phyloP scores from a whole-genome alignment of 2,888 invertebrate genomes.

The Arge pagana region DNA sequence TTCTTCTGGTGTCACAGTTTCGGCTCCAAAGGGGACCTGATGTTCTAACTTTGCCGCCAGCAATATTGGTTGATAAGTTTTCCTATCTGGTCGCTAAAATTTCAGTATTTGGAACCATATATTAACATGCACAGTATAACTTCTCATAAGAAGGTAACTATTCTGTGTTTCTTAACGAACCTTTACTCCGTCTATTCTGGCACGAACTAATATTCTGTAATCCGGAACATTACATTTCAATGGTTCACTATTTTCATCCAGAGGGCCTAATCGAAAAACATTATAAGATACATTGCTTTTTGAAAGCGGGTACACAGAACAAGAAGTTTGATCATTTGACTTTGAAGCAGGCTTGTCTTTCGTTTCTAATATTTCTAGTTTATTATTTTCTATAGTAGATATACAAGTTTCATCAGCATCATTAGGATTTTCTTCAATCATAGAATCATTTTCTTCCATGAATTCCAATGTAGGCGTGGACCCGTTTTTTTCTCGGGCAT shows the following conservation, averaged over 20 bases:
- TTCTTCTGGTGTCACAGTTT: constrained; percentile 43
- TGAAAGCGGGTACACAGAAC: too few relatives aligned
- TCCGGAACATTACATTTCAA: constrained; percentile 35
- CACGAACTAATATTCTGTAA: constrained; percentile 42
- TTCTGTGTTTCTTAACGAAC: constrained; percentile 28
- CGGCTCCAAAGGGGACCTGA: constrained; percentile 41
- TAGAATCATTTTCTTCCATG: background rate
- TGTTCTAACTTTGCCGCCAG: constrained; percentile 44
- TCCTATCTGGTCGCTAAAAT: constrained; percentile 31
- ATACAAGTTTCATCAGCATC: background rate
- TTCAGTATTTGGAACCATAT: background rate
- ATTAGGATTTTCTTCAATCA: constrained; percentile 4
- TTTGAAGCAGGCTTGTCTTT: too few relatives aligned
- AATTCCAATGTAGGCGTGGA: too few relatives aligned
- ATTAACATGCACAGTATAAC: background rate
- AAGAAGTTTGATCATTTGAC: too few relatives aligned
- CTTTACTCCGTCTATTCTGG: constrained; percentile 40
- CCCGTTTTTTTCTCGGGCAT: background rate
- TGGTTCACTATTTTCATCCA: constrained; percentile 33
- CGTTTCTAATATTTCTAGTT: too few relatives aligned
- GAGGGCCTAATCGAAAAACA: constrained; percentile 36
- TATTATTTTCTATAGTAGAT: too few relatives aligned
- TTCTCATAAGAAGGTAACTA: background rate
- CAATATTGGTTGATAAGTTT: constrained; percentile 29
- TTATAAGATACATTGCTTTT: constrained; percentile 41